Percentiles rank a stretch among this genome's conserved stretches.
phyloP scores from a whole-genome alignment of 35 echinoderm and acorn worm species.

The Strongylocentrotus purpuratus region DNA sequence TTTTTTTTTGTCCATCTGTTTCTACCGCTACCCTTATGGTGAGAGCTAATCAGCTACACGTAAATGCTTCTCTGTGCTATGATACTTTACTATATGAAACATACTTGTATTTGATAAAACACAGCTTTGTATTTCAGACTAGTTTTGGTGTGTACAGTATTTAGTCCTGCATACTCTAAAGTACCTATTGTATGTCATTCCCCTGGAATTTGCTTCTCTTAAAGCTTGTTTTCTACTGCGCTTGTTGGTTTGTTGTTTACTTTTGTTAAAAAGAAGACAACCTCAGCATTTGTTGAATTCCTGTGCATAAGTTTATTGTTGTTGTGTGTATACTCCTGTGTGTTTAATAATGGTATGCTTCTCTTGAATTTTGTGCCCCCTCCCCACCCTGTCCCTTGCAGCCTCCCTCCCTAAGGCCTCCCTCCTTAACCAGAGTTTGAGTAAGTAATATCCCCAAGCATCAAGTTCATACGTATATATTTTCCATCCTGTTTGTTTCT shows the following conservation, averaged over 20 bases:
- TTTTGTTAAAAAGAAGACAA: no score
- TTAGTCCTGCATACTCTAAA: not conserved
- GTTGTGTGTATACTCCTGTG: not conserved
- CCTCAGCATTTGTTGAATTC: not conserved
- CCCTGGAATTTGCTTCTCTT: no score
- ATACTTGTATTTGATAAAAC: no score
- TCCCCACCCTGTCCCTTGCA: slow-evolving; percentile 32
- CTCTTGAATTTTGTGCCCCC: not conserved
- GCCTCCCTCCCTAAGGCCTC: slow-evolving; percentile 43
- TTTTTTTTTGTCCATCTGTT: no score
- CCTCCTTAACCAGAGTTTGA: slow-evolving; percentile 38
- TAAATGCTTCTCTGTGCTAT: no score
- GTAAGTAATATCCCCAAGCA: slow-evolving; percentile 30
- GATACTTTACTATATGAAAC: no score
- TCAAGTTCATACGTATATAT: no score
- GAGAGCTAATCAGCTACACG: no score
- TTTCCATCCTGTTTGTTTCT: not conserved
- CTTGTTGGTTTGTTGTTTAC: no score
- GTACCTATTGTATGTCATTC: not conserved
- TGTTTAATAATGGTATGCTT: not conserved
- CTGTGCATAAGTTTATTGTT: not conserved
- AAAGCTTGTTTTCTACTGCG: no score
- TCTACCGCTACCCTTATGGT: no score
- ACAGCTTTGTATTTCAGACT: no score
- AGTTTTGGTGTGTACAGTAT: not conserved